Conservation (phyloP, 2,797 vertebrate species). For the Morus bassanus region DNA sequence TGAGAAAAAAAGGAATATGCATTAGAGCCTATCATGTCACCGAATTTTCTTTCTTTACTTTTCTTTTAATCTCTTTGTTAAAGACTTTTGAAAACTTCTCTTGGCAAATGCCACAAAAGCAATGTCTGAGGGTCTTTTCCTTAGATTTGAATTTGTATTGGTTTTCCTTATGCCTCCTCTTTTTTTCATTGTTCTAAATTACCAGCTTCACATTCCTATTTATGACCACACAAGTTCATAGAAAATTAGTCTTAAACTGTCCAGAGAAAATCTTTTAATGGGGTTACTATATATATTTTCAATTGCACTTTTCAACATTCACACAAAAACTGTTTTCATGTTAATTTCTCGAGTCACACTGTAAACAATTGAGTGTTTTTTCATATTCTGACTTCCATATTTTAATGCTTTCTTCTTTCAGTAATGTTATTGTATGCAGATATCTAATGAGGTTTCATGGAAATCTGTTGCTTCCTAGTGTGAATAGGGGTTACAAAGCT, state of each 20-base stretch:
- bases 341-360: neutral
- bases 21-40: neutral
- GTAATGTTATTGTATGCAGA: neutral
- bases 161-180: neutral
- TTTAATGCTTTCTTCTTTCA: neutral
- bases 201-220: neutral
- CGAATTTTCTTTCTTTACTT: neutral
- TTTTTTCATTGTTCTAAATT: neutral
- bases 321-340: neutral
- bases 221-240: neutral
- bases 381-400: neutral
- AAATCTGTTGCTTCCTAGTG: neutral
- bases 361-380: neutral
- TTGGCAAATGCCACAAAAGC: neutral
- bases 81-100: neutral
- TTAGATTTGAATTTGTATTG: neutral
- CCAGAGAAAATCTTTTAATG: neutral
- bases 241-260: neutral
- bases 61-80: neutral
- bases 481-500: neutral
- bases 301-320: neutral
- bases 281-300: neutral
- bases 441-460: neutral
- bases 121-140: neutral
- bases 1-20: conserved; percentile 9